Evolutionary conservation across 92 coral and sea anemone species (phyloP).

Genomic region (Micromussa lordhowensis): DNA sequence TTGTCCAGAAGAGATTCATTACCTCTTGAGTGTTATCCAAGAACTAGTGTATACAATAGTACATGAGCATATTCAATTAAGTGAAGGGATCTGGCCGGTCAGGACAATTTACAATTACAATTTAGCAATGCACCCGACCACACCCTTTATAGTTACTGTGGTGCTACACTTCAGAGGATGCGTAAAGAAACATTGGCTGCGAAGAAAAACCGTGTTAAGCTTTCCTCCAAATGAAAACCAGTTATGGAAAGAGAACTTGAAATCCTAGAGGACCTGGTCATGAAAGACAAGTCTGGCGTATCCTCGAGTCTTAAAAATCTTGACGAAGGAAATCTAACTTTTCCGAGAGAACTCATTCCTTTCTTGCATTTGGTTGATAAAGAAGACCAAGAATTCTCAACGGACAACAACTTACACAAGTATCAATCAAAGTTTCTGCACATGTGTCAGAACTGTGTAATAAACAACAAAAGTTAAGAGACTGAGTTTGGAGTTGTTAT

Average conservation of each 20-base stretch:
- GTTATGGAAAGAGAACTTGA: background rate
- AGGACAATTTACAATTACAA: too few species aligned
- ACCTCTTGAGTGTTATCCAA: constrained; percentile 38
- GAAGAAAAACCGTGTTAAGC: background rate
- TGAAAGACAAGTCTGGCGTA: too few species aligned
- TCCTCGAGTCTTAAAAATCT: too few species aligned
- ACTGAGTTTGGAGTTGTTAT: constrained; percentile 12
- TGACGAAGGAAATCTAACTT: too few species aligned
- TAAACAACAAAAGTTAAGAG: constrained; percentile 19
- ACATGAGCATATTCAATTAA: constrained; percentile 7
- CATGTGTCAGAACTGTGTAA: constrained; percentile 32
- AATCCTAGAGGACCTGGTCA: too few species aligned
- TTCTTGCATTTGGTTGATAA: too few species aligned
- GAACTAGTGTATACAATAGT: constrained; percentile 36
- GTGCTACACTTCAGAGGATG: constrained; percentile 43
- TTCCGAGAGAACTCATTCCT: too few species aligned
- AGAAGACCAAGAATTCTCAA: too few species aligned
- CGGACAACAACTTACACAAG: too few species aligned
- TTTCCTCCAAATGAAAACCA: too few species aligned
- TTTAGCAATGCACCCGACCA: background rate
- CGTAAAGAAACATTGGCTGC: constrained; percentile 17
- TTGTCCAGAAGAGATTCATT: constrained; percentile 3
- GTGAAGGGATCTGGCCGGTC: background rate
- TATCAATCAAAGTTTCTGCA: constrained; percentile 2
- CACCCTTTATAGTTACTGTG: constrained; percentile 45